These are phyloP conservation scores for Triops cancriformis DNA, from an alignment of 1,140 invertebrate species.

Conservation along the genomic window DNA sequence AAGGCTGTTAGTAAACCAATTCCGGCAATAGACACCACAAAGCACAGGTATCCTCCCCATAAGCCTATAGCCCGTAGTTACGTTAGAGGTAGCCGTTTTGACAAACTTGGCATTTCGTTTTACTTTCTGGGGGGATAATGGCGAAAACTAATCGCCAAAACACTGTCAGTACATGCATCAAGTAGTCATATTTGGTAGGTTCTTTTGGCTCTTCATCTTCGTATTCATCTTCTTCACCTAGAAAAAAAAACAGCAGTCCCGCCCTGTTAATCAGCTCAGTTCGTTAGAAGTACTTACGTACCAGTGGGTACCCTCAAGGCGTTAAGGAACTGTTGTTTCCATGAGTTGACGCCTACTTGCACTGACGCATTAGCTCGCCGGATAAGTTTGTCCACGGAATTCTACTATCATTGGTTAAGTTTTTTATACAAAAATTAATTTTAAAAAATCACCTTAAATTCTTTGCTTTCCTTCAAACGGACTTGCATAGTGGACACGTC, in stretches of 20 bases:
- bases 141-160: constrained; percentile 51
- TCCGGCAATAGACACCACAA: constrained; percentile 80
- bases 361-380: constrained; percentile 52
- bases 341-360: constrained; percentile 52
- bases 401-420: constrained; percentile 39
- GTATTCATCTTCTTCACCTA: constrained; percentile 31
- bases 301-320: constrained; percentile 35
- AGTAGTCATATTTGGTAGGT: constrained; percentile 50
- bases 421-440: background rate
- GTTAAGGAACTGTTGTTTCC: constrained; percentile 56
- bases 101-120: too few relatives aligned
- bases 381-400: constrained; percentile 53
- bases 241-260: too few relatives aligned
- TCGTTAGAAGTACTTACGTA: constrained; percentile 6
- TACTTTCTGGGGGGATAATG: constrained; percentile 54
- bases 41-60: constrained; percentile 84
- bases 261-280: background rate
- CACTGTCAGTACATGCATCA: background rate
- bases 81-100: background rate
- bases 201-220: constrained; percentile 40
- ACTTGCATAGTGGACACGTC: constrained; percentile 45
- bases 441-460: constrained; percentile 50
- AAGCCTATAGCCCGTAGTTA: constrained; percentile 50
- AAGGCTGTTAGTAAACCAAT: constrained; percentile 91
- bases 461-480: constrained; percentile 52